Conservation (phyloP, 2,888 invertebrate species). For the Archips xylosteana region DNA sequence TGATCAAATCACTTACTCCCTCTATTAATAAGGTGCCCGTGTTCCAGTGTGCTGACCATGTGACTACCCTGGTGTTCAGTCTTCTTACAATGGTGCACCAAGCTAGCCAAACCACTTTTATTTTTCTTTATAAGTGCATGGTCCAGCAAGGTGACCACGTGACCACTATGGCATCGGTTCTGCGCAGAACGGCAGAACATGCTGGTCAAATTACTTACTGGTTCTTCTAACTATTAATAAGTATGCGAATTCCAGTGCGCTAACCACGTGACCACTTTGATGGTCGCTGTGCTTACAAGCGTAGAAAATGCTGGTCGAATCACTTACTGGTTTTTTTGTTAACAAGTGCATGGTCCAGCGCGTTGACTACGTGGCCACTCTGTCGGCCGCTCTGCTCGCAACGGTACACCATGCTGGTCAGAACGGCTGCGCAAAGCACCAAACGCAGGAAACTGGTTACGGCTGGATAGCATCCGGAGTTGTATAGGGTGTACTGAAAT, state of each 20-base stretch:
- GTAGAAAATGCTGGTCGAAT: conserved; percentile 2
- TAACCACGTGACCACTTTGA: conserved; percentile 37
- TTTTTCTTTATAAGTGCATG: conserved; percentile 39
- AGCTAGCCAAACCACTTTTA: conserved; percentile 6
- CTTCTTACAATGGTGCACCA: too few relatives aligned
- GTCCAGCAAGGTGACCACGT: conserved; percentile 39
- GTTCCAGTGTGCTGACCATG: too few relatives aligned
- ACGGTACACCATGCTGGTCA: conserved; percentile 25
- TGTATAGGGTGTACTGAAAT: conserved; percentile 3
- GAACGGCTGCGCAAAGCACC: conserved; percentile 2
- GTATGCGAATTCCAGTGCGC: conserved; percentile 35
- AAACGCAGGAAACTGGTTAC: conserved; percentile 39
- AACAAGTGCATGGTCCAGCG: conserved; percentile 41
- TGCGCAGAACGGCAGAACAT: conserved; percentile 35
- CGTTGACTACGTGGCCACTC: conserved; percentile 36
- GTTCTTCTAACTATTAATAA: conserved; percentile 28
- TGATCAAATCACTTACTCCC: not conserved
- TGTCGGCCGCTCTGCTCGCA: conserved; percentile 42
- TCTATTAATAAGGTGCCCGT: too few relatives aligned
- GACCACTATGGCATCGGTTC: conserved; percentile 38
- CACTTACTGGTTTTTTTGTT: conserved; percentile 42
- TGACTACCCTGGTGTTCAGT: too few relatives aligned
- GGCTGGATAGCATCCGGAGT: conserved; percentile 25
- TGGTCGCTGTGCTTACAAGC: conserved; percentile 40
- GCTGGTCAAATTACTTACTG: not conserved